These are phyloP conservation scores for Rhamnusium bicolor DNA, from an alignment of 2,888 invertebrate species.

Conservation along the genomic window DNA sequence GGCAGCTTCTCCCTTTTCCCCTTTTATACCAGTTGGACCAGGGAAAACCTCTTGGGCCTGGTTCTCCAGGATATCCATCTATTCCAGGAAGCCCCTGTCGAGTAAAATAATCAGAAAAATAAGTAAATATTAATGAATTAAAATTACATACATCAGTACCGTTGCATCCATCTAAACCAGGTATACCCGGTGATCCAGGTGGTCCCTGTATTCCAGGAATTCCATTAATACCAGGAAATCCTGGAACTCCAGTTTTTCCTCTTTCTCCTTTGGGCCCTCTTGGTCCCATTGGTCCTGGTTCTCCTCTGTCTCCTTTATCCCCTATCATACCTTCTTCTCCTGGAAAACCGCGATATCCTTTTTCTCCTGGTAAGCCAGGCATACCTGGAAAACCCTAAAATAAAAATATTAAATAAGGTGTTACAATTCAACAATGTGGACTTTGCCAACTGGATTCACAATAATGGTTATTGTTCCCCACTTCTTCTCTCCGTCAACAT, in stretches of 20 bases:
- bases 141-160: slow-evolving; percentile 87
- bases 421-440: not conserved
- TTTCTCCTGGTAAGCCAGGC: slow-evolving; percentile 81
- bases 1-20: slow-evolving; percentile 88
- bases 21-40: slow-evolving; percentile 79
- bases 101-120: slow-evolving; percentile 27
- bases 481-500: not conserved
- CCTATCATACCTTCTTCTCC: slow-evolving; percentile 90
- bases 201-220: slow-evolving; percentile 81
- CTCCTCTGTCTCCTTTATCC: slow-evolving; percentile 91
- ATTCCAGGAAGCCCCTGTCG: slow-evolving; percentile 82
- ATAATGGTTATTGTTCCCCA: not conserved
- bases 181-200: slow-evolving; percentile 82
- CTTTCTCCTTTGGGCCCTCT: slow-evolving; percentile 89
- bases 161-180: slow-evolving; percentile 96
- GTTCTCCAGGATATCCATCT: slow-evolving; percentile 79
- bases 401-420: not conserved
- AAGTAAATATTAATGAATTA: not conserved
- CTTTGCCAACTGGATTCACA: not conserved
- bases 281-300: slow-evolving; percentile 86
- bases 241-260: slow-evolving; percentile 90
- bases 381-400: slow-evolving; percentile 82
- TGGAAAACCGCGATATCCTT: slow-evolving; percentile 85
- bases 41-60: slow-evolving; percentile 85
- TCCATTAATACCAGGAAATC: slow-evolving; percentile 86